A percentile compares a stretch with the other conserved stretches of the same genome.
Conservation (phyloP, 2,888 invertebrate species). For the Mylabris sibirica region DNA sequence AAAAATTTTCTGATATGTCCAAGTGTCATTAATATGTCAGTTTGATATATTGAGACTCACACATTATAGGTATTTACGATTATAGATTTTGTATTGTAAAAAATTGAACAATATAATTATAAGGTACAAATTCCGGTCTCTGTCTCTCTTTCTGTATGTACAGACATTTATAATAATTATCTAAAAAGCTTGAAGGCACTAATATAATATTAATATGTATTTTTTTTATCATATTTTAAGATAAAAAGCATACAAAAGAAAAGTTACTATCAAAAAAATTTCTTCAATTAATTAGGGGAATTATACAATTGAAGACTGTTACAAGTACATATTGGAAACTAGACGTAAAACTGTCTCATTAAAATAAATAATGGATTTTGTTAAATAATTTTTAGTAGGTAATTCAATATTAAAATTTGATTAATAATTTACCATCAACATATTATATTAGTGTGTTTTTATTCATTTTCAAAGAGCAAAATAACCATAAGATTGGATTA, state of each 20-base stretch:
- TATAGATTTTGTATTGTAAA: not conserved
- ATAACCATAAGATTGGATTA: not conserved
- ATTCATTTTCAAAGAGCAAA: not conserved
- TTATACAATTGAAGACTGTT: not conserved
- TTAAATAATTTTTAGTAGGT: not conserved
- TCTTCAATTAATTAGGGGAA: not conserved
- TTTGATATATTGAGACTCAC: not conserved
- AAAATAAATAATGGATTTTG: not conserved
- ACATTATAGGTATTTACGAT: not conserved
- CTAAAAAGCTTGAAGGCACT: not conserved
- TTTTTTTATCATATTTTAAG: not conserved
- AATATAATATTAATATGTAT: not conserved
- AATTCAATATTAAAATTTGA: not conserved
- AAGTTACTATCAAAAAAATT: not conserved
- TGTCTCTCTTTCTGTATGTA: not conserved
- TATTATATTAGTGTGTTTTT: not conserved
- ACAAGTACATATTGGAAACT: no score
- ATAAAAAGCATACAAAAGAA: not conserved
- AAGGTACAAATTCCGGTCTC: not conserved
- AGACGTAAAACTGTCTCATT: not conserved
- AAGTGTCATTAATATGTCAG: slow-evolving; percentile 1
- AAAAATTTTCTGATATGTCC: not conserved
- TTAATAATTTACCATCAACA: not conserved
- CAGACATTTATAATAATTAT: slow-evolving; percentile 2
- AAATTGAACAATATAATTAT: slow-evolving; percentile 2